Evolutionary conservation across 2,113 vertebrate genomes (phyloP).

Genomic region (Aythya baeri): DNA sequence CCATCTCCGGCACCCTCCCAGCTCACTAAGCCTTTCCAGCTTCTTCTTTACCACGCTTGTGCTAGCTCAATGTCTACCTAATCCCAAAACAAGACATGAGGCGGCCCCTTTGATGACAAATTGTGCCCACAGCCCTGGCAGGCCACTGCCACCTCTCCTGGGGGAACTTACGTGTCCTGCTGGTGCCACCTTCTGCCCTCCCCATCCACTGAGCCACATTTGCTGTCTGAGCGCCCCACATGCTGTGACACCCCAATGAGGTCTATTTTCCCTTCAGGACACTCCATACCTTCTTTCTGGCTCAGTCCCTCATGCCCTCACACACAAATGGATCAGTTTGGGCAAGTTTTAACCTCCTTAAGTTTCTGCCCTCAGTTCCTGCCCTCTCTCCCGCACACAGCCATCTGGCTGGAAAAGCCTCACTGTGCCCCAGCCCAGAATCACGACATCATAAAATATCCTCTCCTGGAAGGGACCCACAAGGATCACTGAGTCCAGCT

Average conservation of each 20-base stretch:
- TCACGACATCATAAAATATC: too few relatives aligned
- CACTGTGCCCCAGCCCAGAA: background rate
- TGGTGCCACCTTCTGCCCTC: background rate
- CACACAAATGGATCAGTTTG: background rate
- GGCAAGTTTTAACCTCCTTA: background rate
- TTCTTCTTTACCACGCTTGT: background rate
- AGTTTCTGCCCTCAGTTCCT: too few relatives aligned
- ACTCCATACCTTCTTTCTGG: background rate
- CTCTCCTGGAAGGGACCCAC: too few relatives aligned
- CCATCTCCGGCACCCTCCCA: accelerated
- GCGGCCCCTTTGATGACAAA: background rate
- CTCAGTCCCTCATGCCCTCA: background rate
- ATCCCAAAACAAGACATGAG: background rate
- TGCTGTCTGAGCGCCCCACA: background rate
- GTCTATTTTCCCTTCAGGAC: background rate
- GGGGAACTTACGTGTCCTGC: background rate
- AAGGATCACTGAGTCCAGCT: background rate
- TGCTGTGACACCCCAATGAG: background rate
- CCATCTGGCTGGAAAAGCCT: background rate
- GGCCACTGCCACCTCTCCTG: background rate
- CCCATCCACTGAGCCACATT: background rate
- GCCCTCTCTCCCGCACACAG: background rate
- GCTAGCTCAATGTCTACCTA: background rate
- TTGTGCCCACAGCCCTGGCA: background rate
- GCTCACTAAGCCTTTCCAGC: background rate